Evolutionary conservation across 1,140 invertebrate species (phyloP), one percentile per base, ranked within the genome.

Genomic region (Galleria mellonella): DNA sequence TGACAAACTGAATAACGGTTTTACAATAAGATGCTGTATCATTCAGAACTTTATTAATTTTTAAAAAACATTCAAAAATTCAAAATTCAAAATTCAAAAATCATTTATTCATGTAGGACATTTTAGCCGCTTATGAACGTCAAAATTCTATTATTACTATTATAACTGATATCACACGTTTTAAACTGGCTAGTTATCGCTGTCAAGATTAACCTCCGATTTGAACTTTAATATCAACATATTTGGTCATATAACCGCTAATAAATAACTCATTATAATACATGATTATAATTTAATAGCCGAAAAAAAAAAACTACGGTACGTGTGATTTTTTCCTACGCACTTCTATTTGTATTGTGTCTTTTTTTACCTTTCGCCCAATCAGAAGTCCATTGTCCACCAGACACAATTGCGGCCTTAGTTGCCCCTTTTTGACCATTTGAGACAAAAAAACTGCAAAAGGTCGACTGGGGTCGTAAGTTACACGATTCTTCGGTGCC

Each of bases 301-400:
- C 33, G 32, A 43, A 41, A 38, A 38, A 28, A 11, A 36, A 30
- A 33, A 31, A 2, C 2, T 23, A 23, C 17, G 6, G 6, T 6
- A 23, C 6, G 2, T 23, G 39, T 28, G 7, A 30, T 31, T 43
- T 43, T 50, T 43, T 39, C 29, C 12, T 33, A 2, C n/a, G 13
- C 35, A 10, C 17, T 32, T 39, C 32, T 47, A 51, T 9, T 15
- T 36, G 36, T 50, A 63, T 62, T 68, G 50, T 64, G 23, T 32
- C 12, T 29, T 69, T 72, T 78, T 74, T 67, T 69, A 45, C 62
- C 38, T 28, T 13, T 30, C 49, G 45, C 55, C 12, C 45, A 78
- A 82, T 82, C 69, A 82, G 60, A 47, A 49, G 37, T 43, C 35
- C 39, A 77, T 82, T 82, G 77, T 82, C 65, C 67, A 50, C 28